phyloP scores from a whole-genome alignment of 2,113 vertebrate genomes.

The Apteryx owenii region DNA sequence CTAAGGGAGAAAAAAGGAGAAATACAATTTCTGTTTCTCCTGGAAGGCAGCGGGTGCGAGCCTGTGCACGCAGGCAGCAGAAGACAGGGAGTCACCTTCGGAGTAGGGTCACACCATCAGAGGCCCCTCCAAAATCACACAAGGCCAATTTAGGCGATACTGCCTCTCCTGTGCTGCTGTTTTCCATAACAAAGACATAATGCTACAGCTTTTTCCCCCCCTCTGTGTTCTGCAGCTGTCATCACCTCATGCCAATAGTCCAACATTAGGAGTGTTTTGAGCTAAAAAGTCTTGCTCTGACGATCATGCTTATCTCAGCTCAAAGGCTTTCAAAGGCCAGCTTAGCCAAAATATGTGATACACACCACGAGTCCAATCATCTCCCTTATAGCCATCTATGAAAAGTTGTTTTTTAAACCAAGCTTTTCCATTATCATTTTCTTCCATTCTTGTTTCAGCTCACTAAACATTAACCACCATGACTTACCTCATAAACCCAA shows the following conservation, averaged over 20 bases:
- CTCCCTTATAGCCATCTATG: neutral
- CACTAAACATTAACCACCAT: conserved; percentile 11
- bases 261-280: neutral
- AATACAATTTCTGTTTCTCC: neutral
- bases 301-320: neutral
- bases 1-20: accelerated
- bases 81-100: accelerated
- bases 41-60: neutral
- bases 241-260: neutral
- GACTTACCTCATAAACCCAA: conserved; percentile 14
- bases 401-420: neutral
- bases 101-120: accelerated
- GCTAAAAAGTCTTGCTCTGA: neutral
- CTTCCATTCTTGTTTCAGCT: conserved; percentile 45
- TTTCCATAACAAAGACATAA: neutral
- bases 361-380: neutral
- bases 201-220: neutral
- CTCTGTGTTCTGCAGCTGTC: conserved; percentile 35
- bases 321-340: conserved; percentile 15
- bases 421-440: conserved; percentile 29
- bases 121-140: accelerated
- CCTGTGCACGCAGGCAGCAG: neutral
- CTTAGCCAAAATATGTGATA: neutral
- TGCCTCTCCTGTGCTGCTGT: neutral
- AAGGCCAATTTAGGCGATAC: neutral